phyloP scores from a whole-genome alignment of 2,888 invertebrate genomes.

The Pterostichus niger region DNA sequence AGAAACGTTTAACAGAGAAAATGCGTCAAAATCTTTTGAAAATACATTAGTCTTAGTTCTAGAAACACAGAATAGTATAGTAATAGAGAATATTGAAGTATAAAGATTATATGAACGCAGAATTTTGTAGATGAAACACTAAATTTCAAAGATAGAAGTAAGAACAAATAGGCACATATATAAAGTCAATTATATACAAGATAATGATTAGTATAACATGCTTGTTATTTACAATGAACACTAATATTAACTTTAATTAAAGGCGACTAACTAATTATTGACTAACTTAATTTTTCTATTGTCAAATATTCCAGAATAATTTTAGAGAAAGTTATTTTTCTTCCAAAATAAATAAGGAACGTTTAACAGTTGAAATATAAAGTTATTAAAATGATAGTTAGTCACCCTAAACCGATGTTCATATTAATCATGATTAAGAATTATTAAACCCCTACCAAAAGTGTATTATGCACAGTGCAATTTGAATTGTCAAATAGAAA shows the following conservation, averaged over 20 bases:
- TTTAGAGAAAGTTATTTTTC: too few species aligned
- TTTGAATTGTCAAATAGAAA: slow-evolving; percentile 10
- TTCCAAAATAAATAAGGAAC: too few species aligned
- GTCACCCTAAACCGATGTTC: too few species aligned
- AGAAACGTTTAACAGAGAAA: too few species aligned
- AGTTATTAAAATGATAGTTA: too few species aligned
- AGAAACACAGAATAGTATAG: background rate
- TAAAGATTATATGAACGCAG: background rate
- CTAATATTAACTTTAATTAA: too few species aligned
- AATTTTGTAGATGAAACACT: background rate
- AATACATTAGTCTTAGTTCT: background rate
- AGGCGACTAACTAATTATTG: too few species aligned
- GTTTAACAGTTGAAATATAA: too few species aligned
- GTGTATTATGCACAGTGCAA: slow-evolving; percentile 36
- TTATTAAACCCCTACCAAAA: background rate
- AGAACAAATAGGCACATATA: slow-evolving; percentile 37
- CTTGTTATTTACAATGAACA: background rate
- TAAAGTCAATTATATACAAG: slow-evolving; percentile 13
- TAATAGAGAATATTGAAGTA: background rate
- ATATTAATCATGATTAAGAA: background rate
- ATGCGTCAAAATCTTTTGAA: too few species aligned
- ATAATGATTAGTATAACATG: background rate
- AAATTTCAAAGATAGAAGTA: slow-evolving; percentile 4
- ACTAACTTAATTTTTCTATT: too few species aligned
- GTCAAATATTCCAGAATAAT: too few species aligned